Evolutionary conservation across 2,113 vertebrate genomes (phyloP), one percentile per base, ranked within the genome.

Genomic region (Pithys albifrons): DNA sequence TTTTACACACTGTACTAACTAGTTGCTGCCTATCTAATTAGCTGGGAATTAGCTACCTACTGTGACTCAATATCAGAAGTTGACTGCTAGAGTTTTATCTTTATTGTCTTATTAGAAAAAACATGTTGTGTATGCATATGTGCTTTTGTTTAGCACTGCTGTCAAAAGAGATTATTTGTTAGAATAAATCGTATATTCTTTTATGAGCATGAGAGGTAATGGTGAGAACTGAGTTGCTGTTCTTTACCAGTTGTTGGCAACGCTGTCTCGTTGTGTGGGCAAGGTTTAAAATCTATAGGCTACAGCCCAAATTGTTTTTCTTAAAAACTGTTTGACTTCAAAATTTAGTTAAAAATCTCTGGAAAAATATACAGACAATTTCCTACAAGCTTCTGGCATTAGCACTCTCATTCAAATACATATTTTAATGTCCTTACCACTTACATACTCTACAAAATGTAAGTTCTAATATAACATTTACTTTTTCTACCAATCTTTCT

Each of bases 91-190:
- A 52, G 6, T 28, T 91, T 82, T 82, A 31, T 54, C 57, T 79
- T 75, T 70, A 41, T 25, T 19, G 22, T n/a, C 39, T 55, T 89
- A 29, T 25, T 29, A 51, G 10, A 25, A 55, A 8, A 77, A 64
- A 23, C 0, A 0, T 57, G 17, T 7, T 39, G 6, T 17, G 64
- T 15, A 15, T 45, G 20, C 7, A 37, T 41, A 29, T 23, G 17
- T 57, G 15, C 15, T 58, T 78, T 85, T 7, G 1, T 85, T 75
- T 87, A 72, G 73, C 17, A 7, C 43, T 64, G 3, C 2, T 77
- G 9, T 72, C 37, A 72, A 57, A 80, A 76, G 23, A 46, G 14
- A 31, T 35, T 61, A 28, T 57, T 52, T 58, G 5, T n/a, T 85
- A 48, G 12, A 76, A n/a, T 3, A 72, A 39, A 35, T 14, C 9